Conservation (phyloP, 2,797 vertebrate species). For the Pristis pectinata region DNA sequence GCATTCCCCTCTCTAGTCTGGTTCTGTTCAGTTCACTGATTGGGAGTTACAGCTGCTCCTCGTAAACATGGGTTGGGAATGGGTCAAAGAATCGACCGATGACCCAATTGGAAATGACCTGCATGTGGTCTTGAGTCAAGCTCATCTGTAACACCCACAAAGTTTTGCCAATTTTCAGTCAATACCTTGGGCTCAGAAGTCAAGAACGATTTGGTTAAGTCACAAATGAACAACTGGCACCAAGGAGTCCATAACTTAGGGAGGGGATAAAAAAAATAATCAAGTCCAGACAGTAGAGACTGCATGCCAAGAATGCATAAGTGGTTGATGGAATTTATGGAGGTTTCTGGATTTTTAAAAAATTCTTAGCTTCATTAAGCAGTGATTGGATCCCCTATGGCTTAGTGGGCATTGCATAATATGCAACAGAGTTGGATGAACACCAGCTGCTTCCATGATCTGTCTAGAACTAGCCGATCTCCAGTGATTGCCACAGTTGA, state of each 20-base stretch:
- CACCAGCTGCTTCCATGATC: background rate
- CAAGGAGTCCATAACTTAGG: background rate
- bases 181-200: background rate
- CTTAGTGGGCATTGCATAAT: background rate
- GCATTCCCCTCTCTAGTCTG: background rate
- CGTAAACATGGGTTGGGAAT: background rate
- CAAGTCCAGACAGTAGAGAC: background rate
- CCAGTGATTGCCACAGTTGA: background rate
- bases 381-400: background rate
- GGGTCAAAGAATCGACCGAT: background rate
- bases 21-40: too few relatives aligned
- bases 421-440: background rate
- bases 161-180: background rate
- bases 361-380: background rate
- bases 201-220: background rate
- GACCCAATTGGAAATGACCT: background rate
- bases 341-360: conserved; percentile 2
- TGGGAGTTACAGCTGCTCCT: background rate
- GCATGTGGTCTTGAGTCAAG: background rate
- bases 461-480: background rate
- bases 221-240: background rate
- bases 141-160: background rate
- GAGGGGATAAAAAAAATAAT: background rate
- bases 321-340: background rate
- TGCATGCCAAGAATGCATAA: background rate